These are phyloP conservation scores for Petaurus breviceps DNA, from an alignment of 2,113 vertebrate genomes.

Conservation along the genomic window DNA sequence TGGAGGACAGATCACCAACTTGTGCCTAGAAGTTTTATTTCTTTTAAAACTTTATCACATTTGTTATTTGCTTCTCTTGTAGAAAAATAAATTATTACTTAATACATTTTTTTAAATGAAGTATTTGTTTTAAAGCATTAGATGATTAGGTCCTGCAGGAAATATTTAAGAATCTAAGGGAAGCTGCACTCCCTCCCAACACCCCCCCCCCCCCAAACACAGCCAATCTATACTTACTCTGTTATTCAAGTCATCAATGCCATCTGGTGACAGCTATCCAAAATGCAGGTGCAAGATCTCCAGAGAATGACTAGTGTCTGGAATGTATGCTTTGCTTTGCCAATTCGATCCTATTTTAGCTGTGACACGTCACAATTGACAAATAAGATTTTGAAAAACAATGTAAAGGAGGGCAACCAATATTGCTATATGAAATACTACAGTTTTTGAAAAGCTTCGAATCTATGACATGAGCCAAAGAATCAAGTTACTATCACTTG, in stretches of 20 bases:
- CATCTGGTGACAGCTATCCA: neutral
- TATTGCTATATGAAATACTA: neutral
- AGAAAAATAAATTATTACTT: neutral
- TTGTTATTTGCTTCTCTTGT: neutral
- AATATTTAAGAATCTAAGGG: neutral
- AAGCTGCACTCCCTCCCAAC: neutral
- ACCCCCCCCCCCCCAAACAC: neutral
- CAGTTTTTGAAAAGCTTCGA: neutral
- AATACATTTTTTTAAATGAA: neutral
- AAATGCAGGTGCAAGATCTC: neutral
- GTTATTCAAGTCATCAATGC: neutral
- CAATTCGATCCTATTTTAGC: neutral
- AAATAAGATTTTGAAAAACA: neutral
- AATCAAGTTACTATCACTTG: neutral
- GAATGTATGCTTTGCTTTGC: neutral
- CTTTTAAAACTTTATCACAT: neutral
- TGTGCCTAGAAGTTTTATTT: neutral
- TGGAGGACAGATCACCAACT: neutral
- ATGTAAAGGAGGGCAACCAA: neutral
- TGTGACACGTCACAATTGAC: neutral
- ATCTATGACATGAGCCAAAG: neutral
- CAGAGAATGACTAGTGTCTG: neutral
- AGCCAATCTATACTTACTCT: neutral
- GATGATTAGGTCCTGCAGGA: neutral
- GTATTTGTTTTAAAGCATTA: neutral